These are phyloP conservation scores for Brachypodius melanocephalos DNA, from an alignment of 2,113 vertebrate genomes.

Conservation along the genomic window DNA sequence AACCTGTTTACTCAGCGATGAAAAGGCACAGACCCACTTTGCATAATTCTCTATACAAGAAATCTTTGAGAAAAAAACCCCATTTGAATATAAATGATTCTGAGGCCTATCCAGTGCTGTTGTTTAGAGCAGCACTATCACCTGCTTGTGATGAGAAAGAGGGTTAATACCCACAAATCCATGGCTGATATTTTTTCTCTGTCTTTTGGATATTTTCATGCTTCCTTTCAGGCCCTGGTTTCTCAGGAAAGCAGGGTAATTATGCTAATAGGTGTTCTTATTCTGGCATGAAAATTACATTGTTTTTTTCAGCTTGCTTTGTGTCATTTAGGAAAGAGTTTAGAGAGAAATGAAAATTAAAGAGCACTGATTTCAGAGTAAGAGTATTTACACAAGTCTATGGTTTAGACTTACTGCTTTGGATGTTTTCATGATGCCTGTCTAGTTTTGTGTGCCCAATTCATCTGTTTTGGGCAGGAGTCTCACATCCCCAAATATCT, in stretches of 20 bases:
- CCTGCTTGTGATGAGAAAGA: neutral
- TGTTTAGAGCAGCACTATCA: neutral
- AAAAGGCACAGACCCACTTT: neutral
- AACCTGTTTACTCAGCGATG: neutral
- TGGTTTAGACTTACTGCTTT: neutral
- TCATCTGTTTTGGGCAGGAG: neutral
- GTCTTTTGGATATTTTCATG: neutral
- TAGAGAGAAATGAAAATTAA: neutral
- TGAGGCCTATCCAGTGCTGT: neutral
- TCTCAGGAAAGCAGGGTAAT: neutral
- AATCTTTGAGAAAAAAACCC: too few relatives aligned
- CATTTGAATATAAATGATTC: constrained; percentile 21
- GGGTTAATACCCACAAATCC: neutral
- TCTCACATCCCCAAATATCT: neutral
- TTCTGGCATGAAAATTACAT: neutral
- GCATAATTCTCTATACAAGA: constrained; percentile 14
- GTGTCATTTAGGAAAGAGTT: neutral
- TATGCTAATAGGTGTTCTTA: neutral
- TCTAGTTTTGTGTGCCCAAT: neutral
- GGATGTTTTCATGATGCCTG: neutral
- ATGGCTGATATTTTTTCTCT: neutral
- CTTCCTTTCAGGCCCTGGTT: neutral
- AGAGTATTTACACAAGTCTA: neutral
- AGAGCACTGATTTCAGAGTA: neutral
- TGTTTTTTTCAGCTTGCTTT: neutral